Base-by-base conservation (phyloP, 2,113 vertebrate genomes). In the Salminus brasiliensis region DNA sequence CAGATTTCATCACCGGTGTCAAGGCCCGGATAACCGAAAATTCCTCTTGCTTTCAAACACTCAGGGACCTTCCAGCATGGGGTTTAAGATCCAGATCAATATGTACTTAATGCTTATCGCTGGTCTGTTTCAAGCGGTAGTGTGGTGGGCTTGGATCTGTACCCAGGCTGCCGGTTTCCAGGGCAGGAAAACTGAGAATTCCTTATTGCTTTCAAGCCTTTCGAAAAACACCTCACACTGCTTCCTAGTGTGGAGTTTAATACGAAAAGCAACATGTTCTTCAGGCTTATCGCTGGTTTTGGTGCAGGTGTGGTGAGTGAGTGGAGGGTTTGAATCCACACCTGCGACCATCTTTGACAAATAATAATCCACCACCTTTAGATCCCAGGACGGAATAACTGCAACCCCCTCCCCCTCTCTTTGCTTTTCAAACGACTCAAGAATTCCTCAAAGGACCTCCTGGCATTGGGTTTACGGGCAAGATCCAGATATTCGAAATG, bases 1-100 rank as follows among this genome's bases (percentile, higher is more conserved):
- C n/a, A n/a, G 89, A 90, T 90, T 52, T 92, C 88, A 90, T 82
- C 84, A 10, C 85, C 84, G 73, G 87, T 89, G 80, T 89, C 90
- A 89, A 85, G 91, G 88, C 83, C 36, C 59, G 59, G 79, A 52
- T 52, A 21, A 52, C 18, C 4, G 2, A 52, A 52, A n/a, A 52
- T 21, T 52, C 47, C 21, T 4, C 15, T 49, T 16, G 9, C 47
- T 49, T 18, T 49, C 15, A 18, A 18, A 21, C 6, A 13, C n/a
- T 13, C 18, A 5, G 4, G 16, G 47, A 2, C 16, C 47, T 49
- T 18, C 47, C 2, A 16, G 47, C 5, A 49, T 49, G 9, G 15
- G 8, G 8, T 49, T 16, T 49, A 49, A 10, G 8, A 49, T 18
- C 47, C 16, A 18, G 47, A 49, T 49, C 47, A 49, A 49, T 18